Base-by-base conservation (phyloP, 1,140 invertebrate species). In the Drosophila yakuba region DNA sequence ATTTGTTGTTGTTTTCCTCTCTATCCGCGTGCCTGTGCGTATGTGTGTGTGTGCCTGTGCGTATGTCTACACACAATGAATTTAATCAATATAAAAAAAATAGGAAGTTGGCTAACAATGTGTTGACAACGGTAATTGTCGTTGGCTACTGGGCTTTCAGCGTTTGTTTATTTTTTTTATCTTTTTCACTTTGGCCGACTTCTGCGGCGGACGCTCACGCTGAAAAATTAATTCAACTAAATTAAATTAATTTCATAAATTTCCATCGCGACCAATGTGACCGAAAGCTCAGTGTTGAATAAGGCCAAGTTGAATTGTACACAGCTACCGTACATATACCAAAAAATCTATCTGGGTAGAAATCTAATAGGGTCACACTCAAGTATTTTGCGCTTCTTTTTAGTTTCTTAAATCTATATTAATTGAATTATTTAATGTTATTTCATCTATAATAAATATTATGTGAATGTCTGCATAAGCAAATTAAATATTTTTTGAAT, bases 51-150 rank as follows among this genome's bases (percentile, higher is more conserved):
- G 25, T 69, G 36, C 39, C 32, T 39, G 23, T 45, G 55, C 51
- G 14, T 50, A 54, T 52, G 45, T 72, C 47, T 52, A 45, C 56
- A 43, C 67, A 48, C 52, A 51, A 35, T 14, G 45, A 74, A 64
- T 74, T 74, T 23, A 74, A 74, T 74, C 72, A 74, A 74, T 74
- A 71, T 38, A 57, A 63, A 41, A 56, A 73, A 45, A 61, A 20
- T 11, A 10, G 43, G 36, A 57, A 25, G 28, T 43, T 38, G 25
- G 15, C 38, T 14, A 32, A 60, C 17, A 10, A 45, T 39, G 12
- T 25, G 20, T 62, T 43, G 15, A 61, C 17, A 45, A 73, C 32
- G 1, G 3, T 6, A 14, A 28, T 7, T 41, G 23, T 38, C 20
- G 32, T 32, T 20, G 32, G 4, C 35, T 36, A n/a, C 47, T 72